Percentiles rank a stretch among this genome's conserved stretches.
phyloP scores from a whole-genome alignment of 2,888 invertebrate species.

The Zootermopsis nevadensis region DNA sequence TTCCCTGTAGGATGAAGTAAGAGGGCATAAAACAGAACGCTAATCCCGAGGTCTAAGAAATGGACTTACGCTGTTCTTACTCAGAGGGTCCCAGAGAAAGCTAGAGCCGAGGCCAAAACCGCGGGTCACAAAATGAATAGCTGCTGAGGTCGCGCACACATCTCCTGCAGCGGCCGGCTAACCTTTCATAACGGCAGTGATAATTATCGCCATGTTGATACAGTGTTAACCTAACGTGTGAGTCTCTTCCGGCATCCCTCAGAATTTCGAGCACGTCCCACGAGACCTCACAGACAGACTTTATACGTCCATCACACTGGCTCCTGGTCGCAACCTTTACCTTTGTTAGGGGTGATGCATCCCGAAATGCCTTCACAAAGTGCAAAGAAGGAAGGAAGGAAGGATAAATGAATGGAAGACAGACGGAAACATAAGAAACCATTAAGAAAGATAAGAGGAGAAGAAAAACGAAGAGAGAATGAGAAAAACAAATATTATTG shows the following conservation, averaged over 20 bases:
- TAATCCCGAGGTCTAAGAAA: too few species aligned
- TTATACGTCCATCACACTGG: too few species aligned
- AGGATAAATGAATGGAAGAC: too few species aligned
- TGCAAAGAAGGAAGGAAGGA: not conserved
- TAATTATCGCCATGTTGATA: conserved; percentile 19
- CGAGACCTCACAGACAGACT: not conserved
- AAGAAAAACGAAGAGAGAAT: not conserved
- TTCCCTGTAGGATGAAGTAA: too few species aligned
- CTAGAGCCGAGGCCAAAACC: not conserved
- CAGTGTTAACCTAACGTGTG: not conserved
- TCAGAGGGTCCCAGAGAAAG: too few species aligned
- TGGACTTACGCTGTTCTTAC: too few species aligned
- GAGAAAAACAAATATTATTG: too few species aligned
- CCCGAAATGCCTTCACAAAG: not conserved
- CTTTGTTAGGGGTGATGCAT: too few species aligned
- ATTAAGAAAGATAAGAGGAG: not conserved
- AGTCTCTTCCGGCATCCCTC: conserved; percentile 27
- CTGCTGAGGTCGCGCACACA: not conserved
- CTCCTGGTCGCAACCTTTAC: too few species aligned
- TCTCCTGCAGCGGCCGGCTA: not conserved
- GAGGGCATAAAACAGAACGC: too few species aligned
- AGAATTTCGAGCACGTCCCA: not conserved
- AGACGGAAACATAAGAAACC: too few species aligned
- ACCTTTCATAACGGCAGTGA: conserved; percentile 14
- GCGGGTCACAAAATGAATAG: conserved; percentile 32